Evolutionary conservation across 2,113 vertebrate genomes (phyloP).

Genomic region (Mesitornis unicolor): DNA sequence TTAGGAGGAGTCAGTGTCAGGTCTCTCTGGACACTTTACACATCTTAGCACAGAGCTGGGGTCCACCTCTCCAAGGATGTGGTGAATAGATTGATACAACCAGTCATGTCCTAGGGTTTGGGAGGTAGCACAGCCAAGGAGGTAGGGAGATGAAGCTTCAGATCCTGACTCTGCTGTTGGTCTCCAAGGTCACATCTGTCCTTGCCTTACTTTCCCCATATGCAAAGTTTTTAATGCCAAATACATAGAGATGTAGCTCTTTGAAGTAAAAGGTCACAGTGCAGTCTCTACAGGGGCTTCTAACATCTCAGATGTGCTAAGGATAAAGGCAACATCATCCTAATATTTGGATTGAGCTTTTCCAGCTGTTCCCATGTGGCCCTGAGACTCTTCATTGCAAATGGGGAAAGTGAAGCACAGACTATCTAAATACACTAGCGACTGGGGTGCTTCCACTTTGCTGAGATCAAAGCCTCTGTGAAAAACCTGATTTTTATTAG

Average conservation of each 20-base stretch:
- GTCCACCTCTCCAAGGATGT: not conserved
- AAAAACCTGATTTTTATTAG: not conserved
- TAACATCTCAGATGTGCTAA: not conserved
- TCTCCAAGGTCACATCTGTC: not conserved
- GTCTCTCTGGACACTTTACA: not conserved
- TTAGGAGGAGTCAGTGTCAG: not conserved
- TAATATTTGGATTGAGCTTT: not conserved
- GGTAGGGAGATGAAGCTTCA: not conserved
- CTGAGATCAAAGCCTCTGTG: not conserved
- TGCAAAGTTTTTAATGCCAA: not conserved
- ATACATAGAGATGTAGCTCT: not conserved
- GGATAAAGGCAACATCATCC: not conserved
- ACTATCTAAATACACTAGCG: not conserved
- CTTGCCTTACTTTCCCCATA: not conserved
- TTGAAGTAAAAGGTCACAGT: not conserved
- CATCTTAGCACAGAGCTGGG: not conserved
- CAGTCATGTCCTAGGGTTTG: too few relatives aligned
- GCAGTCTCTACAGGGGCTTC: not conserved
- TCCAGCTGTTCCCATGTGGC: not conserved
- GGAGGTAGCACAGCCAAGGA: not conserved
- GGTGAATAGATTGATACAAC: accelerated
- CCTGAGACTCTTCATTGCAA: not conserved
- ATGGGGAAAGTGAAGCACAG: not conserved
- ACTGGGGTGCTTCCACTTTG: not conserved
- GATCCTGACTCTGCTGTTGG: not conserved